A percentile compares a stretch with the other conserved stretches of the same genome.
phyloP scores from a whole-genome alignment of 2,113 vertebrate species.

The Tachuris rubrigastra region DNA sequence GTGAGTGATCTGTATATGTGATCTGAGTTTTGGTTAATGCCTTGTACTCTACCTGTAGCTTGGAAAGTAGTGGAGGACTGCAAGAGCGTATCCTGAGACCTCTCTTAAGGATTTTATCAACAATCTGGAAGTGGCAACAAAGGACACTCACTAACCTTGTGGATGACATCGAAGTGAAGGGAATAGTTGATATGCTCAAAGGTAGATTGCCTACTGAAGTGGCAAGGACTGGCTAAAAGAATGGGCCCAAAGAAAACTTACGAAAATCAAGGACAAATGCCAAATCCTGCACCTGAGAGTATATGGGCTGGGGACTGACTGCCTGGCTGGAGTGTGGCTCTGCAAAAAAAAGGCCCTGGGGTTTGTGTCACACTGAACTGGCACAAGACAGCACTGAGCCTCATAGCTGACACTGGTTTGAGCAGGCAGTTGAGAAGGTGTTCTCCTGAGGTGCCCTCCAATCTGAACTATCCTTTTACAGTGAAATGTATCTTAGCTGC shows the following conservation, averaged over 20 bases:
- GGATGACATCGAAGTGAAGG: background rate
- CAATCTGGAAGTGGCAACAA: background rate
- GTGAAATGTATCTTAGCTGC: background rate
- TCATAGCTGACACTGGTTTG: background rate
- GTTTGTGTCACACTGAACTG: background rate
- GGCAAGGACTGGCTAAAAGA: background rate
- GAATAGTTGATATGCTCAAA: background rate
- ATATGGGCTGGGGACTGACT: rapidly evolving
- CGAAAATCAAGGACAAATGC: background rate
- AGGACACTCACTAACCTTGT: background rate
- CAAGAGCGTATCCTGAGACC: background rate
- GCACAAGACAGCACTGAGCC: background rate
- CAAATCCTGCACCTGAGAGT: background rate
- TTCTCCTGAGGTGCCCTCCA: background rate
- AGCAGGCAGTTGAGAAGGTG: background rate
- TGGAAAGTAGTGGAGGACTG: background rate
- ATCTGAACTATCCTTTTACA: background rate
- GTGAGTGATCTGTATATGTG: no score
- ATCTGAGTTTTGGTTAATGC: background rate
- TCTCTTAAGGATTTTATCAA: background rate
- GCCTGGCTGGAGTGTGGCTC: background rate
- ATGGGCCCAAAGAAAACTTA: background rate
- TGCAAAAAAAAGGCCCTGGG: background rate
- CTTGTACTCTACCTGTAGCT: background rate
- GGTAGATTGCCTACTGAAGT: background rate